Evolutionary conservation across 2,797 vertebrate genomes (phyloP).

Genomic region (Clangula hyemalis): DNA sequence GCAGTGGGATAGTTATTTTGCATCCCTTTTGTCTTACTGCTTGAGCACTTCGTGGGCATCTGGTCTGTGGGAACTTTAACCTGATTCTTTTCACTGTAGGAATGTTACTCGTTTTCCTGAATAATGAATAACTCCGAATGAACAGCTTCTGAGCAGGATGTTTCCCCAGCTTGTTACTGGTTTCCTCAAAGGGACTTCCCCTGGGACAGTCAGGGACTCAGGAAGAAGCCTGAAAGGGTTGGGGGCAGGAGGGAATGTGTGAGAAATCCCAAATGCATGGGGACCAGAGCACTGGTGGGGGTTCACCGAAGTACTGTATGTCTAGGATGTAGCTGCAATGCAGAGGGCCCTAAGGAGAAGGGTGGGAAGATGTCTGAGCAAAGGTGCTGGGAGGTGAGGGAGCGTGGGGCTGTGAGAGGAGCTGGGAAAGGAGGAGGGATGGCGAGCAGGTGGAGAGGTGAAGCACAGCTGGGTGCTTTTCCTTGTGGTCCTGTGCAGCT

Average conservation of each 20-base stretch:
- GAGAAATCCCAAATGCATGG: too few relatives aligned
- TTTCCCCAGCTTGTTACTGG: not conserved
- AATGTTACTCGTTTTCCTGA: not conserved
- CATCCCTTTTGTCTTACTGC: accelerated
- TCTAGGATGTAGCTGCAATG: too few relatives aligned
- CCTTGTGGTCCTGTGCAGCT: not conserved
- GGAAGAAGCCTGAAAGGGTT: too few relatives aligned
- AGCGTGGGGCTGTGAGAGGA: not conserved
- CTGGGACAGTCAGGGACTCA: too few relatives aligned
- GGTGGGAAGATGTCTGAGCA: not conserved
- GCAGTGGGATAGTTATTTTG: not conserved
- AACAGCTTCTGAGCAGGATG: not conserved
- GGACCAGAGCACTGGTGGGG: too few relatives aligned
- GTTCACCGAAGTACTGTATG: too few relatives aligned
- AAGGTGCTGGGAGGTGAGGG: not conserved
- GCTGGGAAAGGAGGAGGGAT: not conserved
- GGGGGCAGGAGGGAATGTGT: too few relatives aligned
- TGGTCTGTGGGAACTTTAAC: not conserved
- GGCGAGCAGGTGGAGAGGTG: not conserved
- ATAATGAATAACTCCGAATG: too few relatives aligned
- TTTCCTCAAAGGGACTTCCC: not conserved
- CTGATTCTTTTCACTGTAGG: not conserved
- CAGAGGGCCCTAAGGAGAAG: not conserved
- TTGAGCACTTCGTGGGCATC: not conserved
- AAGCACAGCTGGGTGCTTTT: not conserved